Conservation (phyloP, 2,888 invertebrate genomes). For the Thera obeliscata region DNA sequence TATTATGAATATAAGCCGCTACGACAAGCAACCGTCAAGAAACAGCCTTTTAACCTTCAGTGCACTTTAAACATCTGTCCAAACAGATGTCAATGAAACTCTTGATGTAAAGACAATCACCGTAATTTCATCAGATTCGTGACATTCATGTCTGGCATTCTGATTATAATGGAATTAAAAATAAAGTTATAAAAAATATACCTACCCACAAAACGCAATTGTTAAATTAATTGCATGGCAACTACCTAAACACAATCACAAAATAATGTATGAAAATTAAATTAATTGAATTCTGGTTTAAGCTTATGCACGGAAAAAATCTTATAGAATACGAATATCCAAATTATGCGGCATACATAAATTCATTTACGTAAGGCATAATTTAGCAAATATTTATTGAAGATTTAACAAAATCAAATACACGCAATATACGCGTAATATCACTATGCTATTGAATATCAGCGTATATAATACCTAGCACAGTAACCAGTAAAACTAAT, state of each 20-base stretch:
- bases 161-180: constrained; percentile 23
- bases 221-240: not conserved
- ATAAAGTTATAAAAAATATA: not conserved
- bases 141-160: constrained; percentile 36
- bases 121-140: constrained; percentile 50
- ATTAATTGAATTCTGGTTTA: not conserved
- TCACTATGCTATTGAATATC: not conserved
- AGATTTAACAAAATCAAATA: too few relatives aligned
- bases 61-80: constrained; percentile 51
- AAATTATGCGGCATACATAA: not conserved
- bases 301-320: not conserved
- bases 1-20: too few relatives aligned
- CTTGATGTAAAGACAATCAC: constrained; percentile 49
- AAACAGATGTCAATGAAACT: constrained; percentile 51
- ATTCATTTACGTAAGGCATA: too few relatives aligned
- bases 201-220: not conserved
- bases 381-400: too few relatives aligned
- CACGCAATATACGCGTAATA: too few relatives aligned
- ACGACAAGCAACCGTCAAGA: constrained; percentile 7
- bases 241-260: not conserved
- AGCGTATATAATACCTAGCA: constrained; percentile 1
- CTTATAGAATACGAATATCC: not conserved
- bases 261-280: not conserved
- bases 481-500: constrained; percentile 20
- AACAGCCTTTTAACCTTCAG: constrained; percentile 45